phyloP scores from a whole-genome alignment of 2,113 vertebrate species.

The Barnardius zonarius region DNA sequence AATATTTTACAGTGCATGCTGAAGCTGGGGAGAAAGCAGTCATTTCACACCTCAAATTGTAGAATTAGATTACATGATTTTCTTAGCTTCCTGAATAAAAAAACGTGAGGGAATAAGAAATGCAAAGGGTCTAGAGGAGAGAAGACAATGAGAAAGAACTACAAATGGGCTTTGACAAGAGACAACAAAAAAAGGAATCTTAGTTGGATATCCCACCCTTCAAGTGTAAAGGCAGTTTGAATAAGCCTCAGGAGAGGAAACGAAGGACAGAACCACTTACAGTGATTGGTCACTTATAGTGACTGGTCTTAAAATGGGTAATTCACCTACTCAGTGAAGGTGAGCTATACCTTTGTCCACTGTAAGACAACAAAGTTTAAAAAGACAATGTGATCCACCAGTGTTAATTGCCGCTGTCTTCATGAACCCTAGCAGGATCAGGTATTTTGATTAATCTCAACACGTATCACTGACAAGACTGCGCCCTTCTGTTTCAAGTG shows the following conservation, averaged over 20 bases:
- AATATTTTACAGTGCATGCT: neutral
- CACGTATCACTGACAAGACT: neutral
- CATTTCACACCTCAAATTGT: neutral
- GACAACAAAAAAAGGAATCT: neutral
- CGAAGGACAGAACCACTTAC: neutral
- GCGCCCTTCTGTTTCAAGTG: neutral
- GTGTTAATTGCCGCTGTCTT: neutral
- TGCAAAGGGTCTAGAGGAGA: neutral
- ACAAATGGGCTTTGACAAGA: neutral
- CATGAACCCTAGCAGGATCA: neutral
- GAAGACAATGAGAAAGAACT: neutral
- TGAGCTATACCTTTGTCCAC: neutral
- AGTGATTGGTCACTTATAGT: neutral
- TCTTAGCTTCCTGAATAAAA: neutral
- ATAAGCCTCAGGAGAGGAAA: neutral
- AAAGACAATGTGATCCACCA: accelerated
- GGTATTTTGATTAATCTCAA: neutral
- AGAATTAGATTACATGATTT: neutral
- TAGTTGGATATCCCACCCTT: neutral
- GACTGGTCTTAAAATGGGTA: neutral
- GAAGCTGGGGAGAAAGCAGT: neutral
- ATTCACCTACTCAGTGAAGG: neutral
- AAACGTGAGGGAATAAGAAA: neutral
- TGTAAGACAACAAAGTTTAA: neutral
- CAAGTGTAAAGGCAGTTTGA: neutral